Base-by-base conservation (phyloP, 2,888 invertebrate species). In the Eumerus sabulonum region DNA sequence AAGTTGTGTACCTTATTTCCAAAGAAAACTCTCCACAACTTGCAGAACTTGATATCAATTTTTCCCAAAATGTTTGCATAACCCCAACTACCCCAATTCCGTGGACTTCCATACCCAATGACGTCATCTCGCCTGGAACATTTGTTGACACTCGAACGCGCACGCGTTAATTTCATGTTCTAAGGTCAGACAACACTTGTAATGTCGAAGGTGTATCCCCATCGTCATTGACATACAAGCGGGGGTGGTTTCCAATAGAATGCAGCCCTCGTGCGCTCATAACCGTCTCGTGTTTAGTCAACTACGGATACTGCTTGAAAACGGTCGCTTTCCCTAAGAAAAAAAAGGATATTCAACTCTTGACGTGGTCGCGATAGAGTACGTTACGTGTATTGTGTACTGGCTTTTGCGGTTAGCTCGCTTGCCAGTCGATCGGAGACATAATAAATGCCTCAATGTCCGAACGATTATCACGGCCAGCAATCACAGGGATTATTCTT, bases 151-250 rank as follows among this genome's bases (percentile, higher is more conserved):
- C 54, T 60, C 44, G 35, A 63, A 9, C 17, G 68, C 79, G 79
- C 79, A 74, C 56, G 74, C 74, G 74, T 64, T 60, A 40, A 56
- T 42, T 51, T 36, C 44, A 16, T 64, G 7, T 54, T 56, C 74
- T 74, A 79, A 79, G 79, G 79, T 79, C 79, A 79, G 74, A 64
- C 74, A 70, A 50, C 79, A 79, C 74, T 79, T 79, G 74, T 79
- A 70, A 79, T 79, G 57, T 54, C 57, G 44, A 45, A 64, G 62
- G 68, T 68, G 57, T 74, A 50, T 63, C 63, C 77, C 77, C 63
- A 50, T 42, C 36, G 9, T 51, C 13, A n/a, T 16, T 42, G 50
- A 56, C 71, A 45, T 27, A 64, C 12, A n/a, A n/a, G 74, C 74
- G 79, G 74, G 68, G 73, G 68, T 74, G 79, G 68, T 56, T 74